Evolutionary conservation across 2,888 invertebrate genomes (phyloP).

Genomic region (Drosophila anomelani): DNA sequence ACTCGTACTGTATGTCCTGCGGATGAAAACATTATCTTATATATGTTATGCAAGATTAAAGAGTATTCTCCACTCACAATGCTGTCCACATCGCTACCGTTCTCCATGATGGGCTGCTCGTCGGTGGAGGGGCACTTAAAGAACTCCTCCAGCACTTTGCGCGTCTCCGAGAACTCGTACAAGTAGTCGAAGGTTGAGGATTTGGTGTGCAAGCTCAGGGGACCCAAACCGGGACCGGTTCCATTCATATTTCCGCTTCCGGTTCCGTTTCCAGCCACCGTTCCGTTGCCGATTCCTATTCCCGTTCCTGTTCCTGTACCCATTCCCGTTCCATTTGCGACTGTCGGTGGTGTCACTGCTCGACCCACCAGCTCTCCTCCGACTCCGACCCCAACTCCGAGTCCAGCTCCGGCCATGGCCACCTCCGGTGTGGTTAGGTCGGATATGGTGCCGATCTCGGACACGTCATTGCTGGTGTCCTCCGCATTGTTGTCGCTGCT

Average conservation of each 20-base stretch:
- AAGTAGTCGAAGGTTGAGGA: conserved; percentile 93
- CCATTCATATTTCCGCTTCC: conserved; percentile 15
- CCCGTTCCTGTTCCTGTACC: conserved; percentile 4
- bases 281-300: conserved; percentile 12
- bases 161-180: conserved; percentile 95
- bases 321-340: conserved; percentile 12
- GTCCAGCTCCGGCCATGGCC: conserved; percentile 48
- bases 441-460: conserved; percentile 84
- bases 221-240: conserved; percentile 17
- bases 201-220: conserved; percentile 80
- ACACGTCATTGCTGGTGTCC: conserved; percentile 85
- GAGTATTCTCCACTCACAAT: conserved; percentile 77
- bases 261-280: conserved; percentile 2
- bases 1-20: conserved; percentile 86
- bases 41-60: background rate
- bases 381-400: conserved; percentile 50
- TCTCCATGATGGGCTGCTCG: conserved; percentile 86
- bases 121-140: conserved; percentile 89
- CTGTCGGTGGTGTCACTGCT: conserved; percentile 33
- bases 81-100: conserved; percentile 85
- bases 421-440: conserved; percentile 84
- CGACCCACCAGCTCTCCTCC: conserved; percentile 69
- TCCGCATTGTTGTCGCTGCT: conserved; percentile 83
- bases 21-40: conserved; percentile 34
- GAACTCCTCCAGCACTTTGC: conserved; percentile 95